phyloP scores from a whole-genome alignment of 2,888 invertebrate species.

The Mesochorus sp. region DNA sequence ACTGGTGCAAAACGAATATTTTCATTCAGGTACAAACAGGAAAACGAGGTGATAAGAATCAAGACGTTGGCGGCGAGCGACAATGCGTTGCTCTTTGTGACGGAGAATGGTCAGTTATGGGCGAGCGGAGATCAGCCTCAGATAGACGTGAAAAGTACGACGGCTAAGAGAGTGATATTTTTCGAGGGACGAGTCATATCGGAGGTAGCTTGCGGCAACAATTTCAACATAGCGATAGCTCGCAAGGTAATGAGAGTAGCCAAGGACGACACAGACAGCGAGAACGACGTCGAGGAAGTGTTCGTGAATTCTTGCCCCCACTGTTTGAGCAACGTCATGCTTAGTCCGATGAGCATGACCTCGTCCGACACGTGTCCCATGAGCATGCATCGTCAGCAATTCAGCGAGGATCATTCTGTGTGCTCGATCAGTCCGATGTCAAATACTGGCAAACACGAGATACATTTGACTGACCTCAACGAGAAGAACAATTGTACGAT shows the following conservation, averaged over 20 bases:
- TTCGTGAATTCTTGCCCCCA: slow-evolving; percentile 87
- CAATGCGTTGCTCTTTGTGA: slow-evolving; percentile 86
- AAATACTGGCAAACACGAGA: slow-evolving; percentile 83
- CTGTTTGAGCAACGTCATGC: slow-evolving; percentile 80
- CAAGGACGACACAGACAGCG: slow-evolving; percentile 82
- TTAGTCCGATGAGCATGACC: slow-evolving; percentile 82
- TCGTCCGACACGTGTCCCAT: slow-evolving; percentile 86
- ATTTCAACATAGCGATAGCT: slow-evolving; percentile 90
- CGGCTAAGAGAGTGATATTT: slow-evolving; percentile 86
- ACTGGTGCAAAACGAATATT: not conserved
- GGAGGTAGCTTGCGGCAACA: slow-evolving; percentile 88
- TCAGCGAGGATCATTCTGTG: slow-evolving; percentile 84
- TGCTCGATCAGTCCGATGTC: slow-evolving; percentile 84
- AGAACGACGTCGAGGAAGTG: slow-evolving; percentile 86
- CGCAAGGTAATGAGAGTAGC: slow-evolving; percentile 84
- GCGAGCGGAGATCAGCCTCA: slow-evolving; percentile 88
- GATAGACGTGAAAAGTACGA: slow-evolving; percentile 85
- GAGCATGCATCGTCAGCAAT: slow-evolving; percentile 85
- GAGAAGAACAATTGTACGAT: slow-evolving; percentile 49
- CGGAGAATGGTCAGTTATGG: slow-evolving; percentile 88
- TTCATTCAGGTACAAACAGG: slow-evolving; percentile 83
- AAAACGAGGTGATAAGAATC: slow-evolving; percentile 85
- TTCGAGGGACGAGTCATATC: slow-evolving; percentile 88
- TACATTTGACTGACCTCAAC: slow-evolving; percentile 40
- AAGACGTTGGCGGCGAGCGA: slow-evolving; percentile 86